Conservation (phyloP, 2,113 vertebrate genomes). For the Coracopsis vasa region DNA sequence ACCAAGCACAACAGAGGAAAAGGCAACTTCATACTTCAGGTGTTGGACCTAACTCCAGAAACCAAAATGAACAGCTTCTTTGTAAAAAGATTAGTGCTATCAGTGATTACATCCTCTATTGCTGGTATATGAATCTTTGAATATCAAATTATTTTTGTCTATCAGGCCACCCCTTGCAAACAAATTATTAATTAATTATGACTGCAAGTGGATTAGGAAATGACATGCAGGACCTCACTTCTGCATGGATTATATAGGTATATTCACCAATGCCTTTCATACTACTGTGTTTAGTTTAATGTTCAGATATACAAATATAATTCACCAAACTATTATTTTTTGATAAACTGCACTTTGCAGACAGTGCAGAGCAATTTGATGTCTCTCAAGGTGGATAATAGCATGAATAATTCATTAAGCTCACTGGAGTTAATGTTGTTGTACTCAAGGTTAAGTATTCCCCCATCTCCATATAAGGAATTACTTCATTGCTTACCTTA, state of each 20-base stretch:
- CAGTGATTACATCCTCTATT: not conserved
- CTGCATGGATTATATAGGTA: not conserved
- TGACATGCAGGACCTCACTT: not conserved
- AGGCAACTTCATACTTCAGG: not conserved
- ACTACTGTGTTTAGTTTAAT: not conserved
- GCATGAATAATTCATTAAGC: conserved; percentile 71
- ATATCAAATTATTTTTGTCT: conserved; percentile 33
- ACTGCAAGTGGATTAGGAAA: not conserved
- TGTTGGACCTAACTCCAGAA: not conserved
- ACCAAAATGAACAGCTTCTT: not conserved
- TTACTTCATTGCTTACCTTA: conserved; percentile 44
- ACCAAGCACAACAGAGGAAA: not conserved
- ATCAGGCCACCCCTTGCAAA: not conserved
- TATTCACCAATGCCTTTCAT: not conserved
- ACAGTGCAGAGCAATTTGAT: conserved; percentile 46
- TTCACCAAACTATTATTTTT: conserved; percentile 37
- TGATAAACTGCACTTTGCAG: conserved; percentile 22
- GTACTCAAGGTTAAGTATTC: conserved; percentile 68
- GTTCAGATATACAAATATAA: conserved; percentile 29
- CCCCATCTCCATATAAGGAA: conserved; percentile 34
- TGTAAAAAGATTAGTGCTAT: not conserved
- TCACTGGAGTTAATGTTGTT: conserved; percentile 28
- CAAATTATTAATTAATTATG: conserved; percentile 32
- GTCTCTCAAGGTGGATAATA: conserved; percentile 53
- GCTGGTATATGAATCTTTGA: not conserved